These are phyloP conservation scores for Polydesmus complanatus DNA, from an alignment of 2,888 invertebrate genomes.

Conservation along the genomic window DNA sequence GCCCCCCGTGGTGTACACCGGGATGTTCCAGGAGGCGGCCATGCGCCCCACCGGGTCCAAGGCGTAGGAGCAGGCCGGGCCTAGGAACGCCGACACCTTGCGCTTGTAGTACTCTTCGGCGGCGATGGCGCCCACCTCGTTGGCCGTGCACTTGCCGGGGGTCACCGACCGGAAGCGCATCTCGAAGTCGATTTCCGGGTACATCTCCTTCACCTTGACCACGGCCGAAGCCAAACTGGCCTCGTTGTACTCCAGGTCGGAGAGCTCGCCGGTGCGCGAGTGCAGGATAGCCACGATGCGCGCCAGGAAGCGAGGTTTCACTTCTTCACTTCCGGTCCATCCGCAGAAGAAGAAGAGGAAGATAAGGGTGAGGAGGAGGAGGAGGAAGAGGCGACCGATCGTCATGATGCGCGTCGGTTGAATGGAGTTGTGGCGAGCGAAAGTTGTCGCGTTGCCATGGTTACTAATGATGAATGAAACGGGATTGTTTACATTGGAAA, in stretches of 20 bases:
- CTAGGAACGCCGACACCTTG: conserved; percentile 19
- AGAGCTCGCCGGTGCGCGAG: conserved; percentile 13
- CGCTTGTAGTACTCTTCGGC: conserved; percentile 15
- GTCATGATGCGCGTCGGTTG: too few relatives aligned
- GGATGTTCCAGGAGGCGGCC: conserved; percentile 21
- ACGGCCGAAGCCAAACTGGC: conserved; percentile 8
- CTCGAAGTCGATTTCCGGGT: conserved; percentile 5
- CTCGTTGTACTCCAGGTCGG: conserved; percentile 13
- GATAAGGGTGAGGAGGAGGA: too few relatives aligned
- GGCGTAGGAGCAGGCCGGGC: conserved; percentile 20
- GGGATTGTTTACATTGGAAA: too few relatives aligned
- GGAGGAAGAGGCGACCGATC: too few relatives aligned
- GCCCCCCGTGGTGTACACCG: conserved; percentile 18
- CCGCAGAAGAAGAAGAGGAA: too few relatives aligned
- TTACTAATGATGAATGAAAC: too few relatives aligned
- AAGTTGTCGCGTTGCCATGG: too few relatives aligned
- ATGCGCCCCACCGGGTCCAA: conserved; percentile 21
- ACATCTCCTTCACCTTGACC: conserved; percentile 1
- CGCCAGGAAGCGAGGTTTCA: conserved; percentile 5
- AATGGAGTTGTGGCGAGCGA: too few relatives aligned
- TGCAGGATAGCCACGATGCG: conserved; percentile 10
- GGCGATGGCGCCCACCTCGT: conserved; percentile 9
- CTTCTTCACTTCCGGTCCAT: too few relatives aligned
- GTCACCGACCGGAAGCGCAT: background rate
- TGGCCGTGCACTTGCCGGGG: conserved; percentile 8